Evolutionary conservation across 2,888 invertebrate species (phyloP), one percentile per base, ranked within the genome.

Genomic region (Leucoptera coffeella): DNA sequence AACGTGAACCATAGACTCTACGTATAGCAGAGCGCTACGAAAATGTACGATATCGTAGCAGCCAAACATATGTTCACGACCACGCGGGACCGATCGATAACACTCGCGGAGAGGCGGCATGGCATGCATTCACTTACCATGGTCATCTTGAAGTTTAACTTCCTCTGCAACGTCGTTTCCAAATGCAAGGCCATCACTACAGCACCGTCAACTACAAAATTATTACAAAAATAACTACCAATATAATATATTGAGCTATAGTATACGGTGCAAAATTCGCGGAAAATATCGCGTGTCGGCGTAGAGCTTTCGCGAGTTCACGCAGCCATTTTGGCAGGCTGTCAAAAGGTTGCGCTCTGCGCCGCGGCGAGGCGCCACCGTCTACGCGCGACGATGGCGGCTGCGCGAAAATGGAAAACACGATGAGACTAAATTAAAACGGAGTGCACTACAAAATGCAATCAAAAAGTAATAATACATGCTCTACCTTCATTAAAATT

Each of bases 91-190:
- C 50, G 61, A 65, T 67, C 65, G 67, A 64, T 67, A 60, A 37
- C 43, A 43, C 38, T 40, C 43, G 47, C 47, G 50, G 45, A 50
- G 42, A n/a, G n/a, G n/a, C n/a, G n/a, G n/a, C n/a, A n/a, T n/a
- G n/a, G n/a, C n/a, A n/a, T n/a, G n/a, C 47, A 37, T 65, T 62
- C 65, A 69, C 69, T 67, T 50, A 69, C 69, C 69, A 65, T 61
- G 51, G 57, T 65, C 62, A 69, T 60, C 57, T 67, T 67, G 65
- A 65, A 69, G 57, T 64, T 67, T 38, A 69, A 50, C 59, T 67
- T 67, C 38, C 69, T 61, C 55, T 69, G 69, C 62, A 65, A 50
- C 50, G 65, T 56, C 32, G 69, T 69, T 53, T 67, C 69, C 47
- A 69, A 52, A 38, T 69, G 69, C 29, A 69, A 57, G 43, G 69